These are phyloP conservation scores for Alosa sapidissima DNA, from an alignment of 2,797 vertebrate species.

Conservation along the genomic window DNA sequence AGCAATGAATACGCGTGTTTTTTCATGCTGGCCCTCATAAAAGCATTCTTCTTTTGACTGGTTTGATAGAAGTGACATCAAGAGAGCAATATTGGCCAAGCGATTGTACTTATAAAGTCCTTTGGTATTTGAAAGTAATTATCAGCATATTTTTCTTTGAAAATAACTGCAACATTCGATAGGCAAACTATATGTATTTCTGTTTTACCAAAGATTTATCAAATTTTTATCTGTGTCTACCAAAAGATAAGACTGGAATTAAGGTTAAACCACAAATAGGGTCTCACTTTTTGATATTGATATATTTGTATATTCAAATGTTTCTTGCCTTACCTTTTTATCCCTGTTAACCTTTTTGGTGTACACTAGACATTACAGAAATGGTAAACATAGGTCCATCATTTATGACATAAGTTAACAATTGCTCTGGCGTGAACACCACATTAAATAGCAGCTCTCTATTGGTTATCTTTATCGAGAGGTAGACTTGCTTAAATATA, in stretches of 20 bases:
- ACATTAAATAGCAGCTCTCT: neutral
- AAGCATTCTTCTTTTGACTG: neutral
- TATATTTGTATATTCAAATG: neutral
- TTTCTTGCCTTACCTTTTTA: neutral
- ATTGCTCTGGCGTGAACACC: neutral
- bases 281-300: no score
- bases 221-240: neutral
- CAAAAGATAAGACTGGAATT: neutral
- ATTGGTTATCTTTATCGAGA: neutral
- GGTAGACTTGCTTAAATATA: neutral
- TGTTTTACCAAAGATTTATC: neutral
- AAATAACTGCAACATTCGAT: neutral
- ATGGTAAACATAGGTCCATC: neutral
- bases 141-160: neutral
- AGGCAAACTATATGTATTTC: neutral
- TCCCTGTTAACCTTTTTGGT: neutral
- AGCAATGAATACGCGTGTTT: neutral
- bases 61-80: neutral
- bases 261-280: no score
- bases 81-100: slow-evolving; percentile 9
- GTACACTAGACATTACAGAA: neutral
- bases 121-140: neutral
- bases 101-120: neutral
- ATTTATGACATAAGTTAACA: neutral
- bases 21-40: neutral